Evolutionary conservation across 2,888 invertebrate genomes (phyloP), one percentile per base, ranked within the genome.

Genomic region (Xestia sexstrigata): DNA sequence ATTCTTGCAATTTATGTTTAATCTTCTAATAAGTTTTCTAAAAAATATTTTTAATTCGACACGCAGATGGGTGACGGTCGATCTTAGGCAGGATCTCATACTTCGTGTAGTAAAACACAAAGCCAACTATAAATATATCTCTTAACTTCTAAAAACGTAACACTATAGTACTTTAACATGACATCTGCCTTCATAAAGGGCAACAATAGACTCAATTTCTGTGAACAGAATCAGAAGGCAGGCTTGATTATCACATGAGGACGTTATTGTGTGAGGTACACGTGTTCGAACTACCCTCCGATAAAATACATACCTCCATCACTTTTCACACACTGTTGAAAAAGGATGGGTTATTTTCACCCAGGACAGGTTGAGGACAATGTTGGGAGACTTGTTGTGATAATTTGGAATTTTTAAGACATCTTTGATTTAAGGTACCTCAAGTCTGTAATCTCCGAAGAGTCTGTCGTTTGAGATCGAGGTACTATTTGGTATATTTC

Each of bases 181-280:
- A 52, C 63, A 78, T 39, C 11, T 55, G n/a, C 52, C 39, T 67
- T 52, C 67, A 23, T 62, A 74, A 9, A 62, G 8, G 35, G 30
- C 23, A 74, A 79, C 81, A 79, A 79, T 67, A 45, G 58, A 52
- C 39, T 60, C 74, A 62, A 78, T 80, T 80, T 80, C 78, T 60
- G 66, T 52, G 35, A 13, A 60, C 45, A 35, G 62, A 52, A 62
- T 58, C 66, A 78, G 66, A 79, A 79, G 20, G 58, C 73, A 73
- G 26, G 52, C 67, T 62, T 80, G 79, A 80, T 79, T 79, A 67
- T 80, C 45, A 73, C 78, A 52, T 62, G 67, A 80, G 74, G 52
- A 39, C 8, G 35, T 26, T 45, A 74, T 80, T 80, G 74, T 79
- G 58, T 66, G 62, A 60, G 17, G 30, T 30, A 67, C 45, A 52